Evolutionary conservation across 2,113 vertebrate species (phyloP).

Genomic region (Anser cygnoides): DNA sequence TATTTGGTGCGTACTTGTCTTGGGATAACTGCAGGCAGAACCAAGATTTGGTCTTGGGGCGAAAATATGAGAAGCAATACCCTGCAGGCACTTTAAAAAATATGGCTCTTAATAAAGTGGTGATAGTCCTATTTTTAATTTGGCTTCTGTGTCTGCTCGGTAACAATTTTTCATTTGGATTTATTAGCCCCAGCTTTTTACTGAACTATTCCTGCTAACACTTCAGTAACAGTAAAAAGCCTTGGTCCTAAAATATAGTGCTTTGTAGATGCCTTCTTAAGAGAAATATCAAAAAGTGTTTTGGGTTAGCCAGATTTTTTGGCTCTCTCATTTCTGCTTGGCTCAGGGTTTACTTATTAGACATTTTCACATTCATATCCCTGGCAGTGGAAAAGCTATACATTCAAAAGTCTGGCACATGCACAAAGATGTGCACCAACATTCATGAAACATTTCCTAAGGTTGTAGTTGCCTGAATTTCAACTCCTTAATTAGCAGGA

Average conservation of each 20-base stretch:
- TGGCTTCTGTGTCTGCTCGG: conserved; percentile 41
- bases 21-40: background rate
- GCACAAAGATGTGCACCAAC: background rate
- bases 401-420: conserved; percentile 42
- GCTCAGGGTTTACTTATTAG: conserved; percentile 44
- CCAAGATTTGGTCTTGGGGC: background rate
- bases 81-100: conserved; percentile 19
- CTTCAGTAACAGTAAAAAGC: conserved; percentile 2
- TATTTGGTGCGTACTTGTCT: background rate
- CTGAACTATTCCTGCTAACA: conserved; percentile 23
- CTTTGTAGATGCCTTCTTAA: conserved; percentile 24
- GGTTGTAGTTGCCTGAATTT: conserved; percentile 41
- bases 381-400: conserved; percentile 9
- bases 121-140: conserved; percentile 63
- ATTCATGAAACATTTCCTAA: conserved; percentile 35
- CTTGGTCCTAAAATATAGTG: conserved; percentile 36
- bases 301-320: conserved; percentile 23
- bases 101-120: conserved; percentile 34
- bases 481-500: conserved; percentile 35
- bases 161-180: conserved; percentile 40
- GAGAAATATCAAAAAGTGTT: conserved; percentile 36
- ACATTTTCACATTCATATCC: background rate
- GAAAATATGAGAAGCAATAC: background rate
- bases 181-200: conserved; percentile 21
- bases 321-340: conserved; percentile 53